Evolutionary conservation across 1,140 invertebrate genomes (phyloP), one percentile per base, ranked within the genome.

Genomic region (Neuroterus valhalla): DNA sequence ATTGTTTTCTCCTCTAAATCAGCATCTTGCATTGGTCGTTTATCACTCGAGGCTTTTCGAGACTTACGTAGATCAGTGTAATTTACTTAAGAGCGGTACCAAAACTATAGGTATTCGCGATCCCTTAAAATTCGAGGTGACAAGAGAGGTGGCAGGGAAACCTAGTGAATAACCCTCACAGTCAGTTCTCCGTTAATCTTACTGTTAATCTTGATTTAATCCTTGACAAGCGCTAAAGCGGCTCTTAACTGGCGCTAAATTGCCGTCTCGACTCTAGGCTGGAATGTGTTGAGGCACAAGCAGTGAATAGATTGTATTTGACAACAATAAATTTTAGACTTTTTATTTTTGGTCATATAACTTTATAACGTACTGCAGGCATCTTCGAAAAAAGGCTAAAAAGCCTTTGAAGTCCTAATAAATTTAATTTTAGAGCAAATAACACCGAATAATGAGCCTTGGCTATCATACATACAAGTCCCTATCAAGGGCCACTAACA

Each of bases 171-270:
- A 85, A 87, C 87, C 86, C 85, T 84, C 81, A n/a, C n/a, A n/a
- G n/a, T n/a, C n/a, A n/a, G n/a, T n/a, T n/a, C n/a, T n/a, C n/a
- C n/a, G n/a, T n/a, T n/a, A n/a, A n/a, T n/a, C n/a, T n/a, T n/a
- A n/a, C 87, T 82, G 87, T 89, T 89, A 89, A 89, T 89, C 88
- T 89, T 88, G 85, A 89, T 89, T 89, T 89, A 89, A 89, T 89
- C 88, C 88, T 88, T 89, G 87, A 89, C 86, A 88, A 88, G 88
- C 87, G 85, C 87, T 89, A 87, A 86, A 89, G 86, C 82, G 81
- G 83, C 82, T 82, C 82, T 85, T 84, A 85, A 87, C 85, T 84
- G 81, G 83, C 82, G 85, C 86, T 87, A n/a, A n/a, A n/a, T n/a
- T n/a, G n/a, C n/a, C n/a, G n/a, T n/a, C n/a, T n/a, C n/a, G n/a